Base-by-base conservation (phyloP, 2,888 invertebrate species). In the Ceriagrion tenellum region DNA sequence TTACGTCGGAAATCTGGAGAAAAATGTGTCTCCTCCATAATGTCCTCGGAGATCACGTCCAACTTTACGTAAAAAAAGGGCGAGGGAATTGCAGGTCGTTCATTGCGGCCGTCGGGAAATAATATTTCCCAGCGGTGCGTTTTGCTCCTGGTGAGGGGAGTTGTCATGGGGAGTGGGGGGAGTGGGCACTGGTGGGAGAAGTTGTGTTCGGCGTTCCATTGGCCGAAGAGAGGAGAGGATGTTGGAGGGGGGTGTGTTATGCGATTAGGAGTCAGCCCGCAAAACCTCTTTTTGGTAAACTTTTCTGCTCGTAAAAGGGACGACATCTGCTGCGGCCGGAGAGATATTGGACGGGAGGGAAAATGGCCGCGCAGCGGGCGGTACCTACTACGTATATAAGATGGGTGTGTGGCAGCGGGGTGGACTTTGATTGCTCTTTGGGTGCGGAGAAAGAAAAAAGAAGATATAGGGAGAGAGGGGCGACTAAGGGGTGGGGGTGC, bases 291-390 rank as follows among this genome's bases (percentile, higher is more conserved):
- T 81, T 81, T 59, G 47, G 74, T 47, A 74, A 81, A 93, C 47
- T 93, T 93, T 93, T n/a, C 47, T 55, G 93, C 81, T 81, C 69
- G 93, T 93, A 69, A 81, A 81, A 59, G 40, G 23, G 93, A 47
- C 93, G 93, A 93, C 93, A 93, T 93, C 93, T 93, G 93, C 63
- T 91, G 40, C 91, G 35, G 12, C n/a, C 30, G 81, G 69, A 55
- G 16, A 91, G 93, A 93, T 69, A 93, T 93, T 69, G 69, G 69
- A 35, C 40, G 90, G n/a, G 40, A 40, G 91, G 91, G 69, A 40
- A 47, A 89, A 55, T 55, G 47, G 89, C 13, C 55, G 1, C 69
- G 47, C 35, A 26, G 13, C 55, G 89, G 93, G 55, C 93, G 93
- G 74, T 20, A 59, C 12, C 8, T 56, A 56, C 16, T 8, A 56